Conservation (phyloP, 2,888 invertebrate genomes). For the Drosophila mettleri region DNA sequence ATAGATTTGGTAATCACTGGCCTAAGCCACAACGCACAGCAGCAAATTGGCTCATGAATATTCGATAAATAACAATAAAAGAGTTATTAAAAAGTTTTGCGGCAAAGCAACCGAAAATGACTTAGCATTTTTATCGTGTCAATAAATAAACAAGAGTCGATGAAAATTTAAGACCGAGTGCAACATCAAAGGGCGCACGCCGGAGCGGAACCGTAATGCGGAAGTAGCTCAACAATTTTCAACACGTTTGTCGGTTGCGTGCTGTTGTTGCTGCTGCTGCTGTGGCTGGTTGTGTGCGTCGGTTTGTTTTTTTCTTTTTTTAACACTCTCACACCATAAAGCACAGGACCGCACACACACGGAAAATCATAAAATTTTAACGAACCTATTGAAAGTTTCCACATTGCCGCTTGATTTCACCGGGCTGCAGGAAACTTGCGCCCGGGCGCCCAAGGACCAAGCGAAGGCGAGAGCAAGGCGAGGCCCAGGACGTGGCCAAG, state of each 20-base stretch:
- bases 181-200: constrained; percentile 58
- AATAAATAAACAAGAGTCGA: constrained; percentile 57
- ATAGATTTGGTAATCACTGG: constrained; percentile 4
- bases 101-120: constrained; percentile 26
- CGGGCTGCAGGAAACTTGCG: constrained; percentile 38
- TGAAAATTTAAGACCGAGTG: constrained; percentile 43
- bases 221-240: constrained; percentile 77
- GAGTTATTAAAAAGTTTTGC: constrained; percentile 56
- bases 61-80: constrained; percentile 63
- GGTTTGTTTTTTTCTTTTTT: constrained; percentile 55
- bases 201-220: constrained; percentile 43
- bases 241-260: constrained; percentile 68
- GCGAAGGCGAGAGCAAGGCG: constrained; percentile 12
- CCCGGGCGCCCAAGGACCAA: constrained; percentile 8
- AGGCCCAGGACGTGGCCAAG: constrained; percentile 37
- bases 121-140: constrained; percentile 62
- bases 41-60: constrained; percentile 55
- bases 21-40: constrained; percentile 2
- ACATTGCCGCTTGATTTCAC: constrained; percentile 81
- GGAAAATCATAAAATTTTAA: constrained; percentile 82
- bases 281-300: constrained; percentile 21
- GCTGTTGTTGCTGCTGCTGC: constrained; percentile 8
- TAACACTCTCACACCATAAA: constrained; percentile 36
- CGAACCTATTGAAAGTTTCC: constrained; percentile 82
- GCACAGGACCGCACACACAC: constrained; percentile 26